Evolutionary conservation across 2,113 vertebrate genomes (phyloP).

Genomic region (Monarcha castaneiventris): DNA sequence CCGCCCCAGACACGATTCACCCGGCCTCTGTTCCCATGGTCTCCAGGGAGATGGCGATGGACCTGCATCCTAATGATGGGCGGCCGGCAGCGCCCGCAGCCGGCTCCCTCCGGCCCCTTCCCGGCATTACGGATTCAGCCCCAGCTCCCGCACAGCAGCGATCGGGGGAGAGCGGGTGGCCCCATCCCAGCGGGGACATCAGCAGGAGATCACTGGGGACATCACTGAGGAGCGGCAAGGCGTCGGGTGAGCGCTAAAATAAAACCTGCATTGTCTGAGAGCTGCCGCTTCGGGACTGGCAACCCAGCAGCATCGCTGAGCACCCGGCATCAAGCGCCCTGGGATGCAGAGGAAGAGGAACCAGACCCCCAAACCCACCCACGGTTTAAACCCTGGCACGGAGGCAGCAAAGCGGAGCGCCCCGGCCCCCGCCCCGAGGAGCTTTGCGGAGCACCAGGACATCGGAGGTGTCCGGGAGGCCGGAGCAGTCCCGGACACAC

Average conservation of each 20-base stretch:
- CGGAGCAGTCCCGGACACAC: rapidly evolving
- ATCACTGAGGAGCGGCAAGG: neutral
- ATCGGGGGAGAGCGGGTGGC: rapidly evolving
- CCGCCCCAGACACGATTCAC: neutral
- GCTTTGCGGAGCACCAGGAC: neutral
- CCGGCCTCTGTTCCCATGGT: neutral
- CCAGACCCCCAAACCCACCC: neutral
- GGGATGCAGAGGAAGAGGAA: rapidly evolving
- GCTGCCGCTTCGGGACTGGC: neutral
- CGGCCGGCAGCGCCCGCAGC: neutral
- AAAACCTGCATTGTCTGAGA: neutral
- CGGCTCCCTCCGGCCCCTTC: neutral
- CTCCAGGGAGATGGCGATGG: conserved; percentile 40
- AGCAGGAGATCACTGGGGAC: neutral
- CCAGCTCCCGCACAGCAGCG: neutral
- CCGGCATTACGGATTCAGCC: neutral
- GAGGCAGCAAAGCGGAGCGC: rapidly evolving
- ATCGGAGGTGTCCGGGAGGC: neutral
- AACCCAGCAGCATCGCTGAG: rapidly evolving
- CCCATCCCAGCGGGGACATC: neutral
- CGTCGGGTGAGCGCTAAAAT: neutral
- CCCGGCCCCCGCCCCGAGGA: neutral
- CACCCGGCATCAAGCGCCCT: rapidly evolving
- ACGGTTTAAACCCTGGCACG: neutral
- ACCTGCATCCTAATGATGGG: conserved; percentile 47